Evolutionary conservation across 2,113 vertebrate genomes (phyloP).

Genomic region (Pionites leucogaster): DNA sequence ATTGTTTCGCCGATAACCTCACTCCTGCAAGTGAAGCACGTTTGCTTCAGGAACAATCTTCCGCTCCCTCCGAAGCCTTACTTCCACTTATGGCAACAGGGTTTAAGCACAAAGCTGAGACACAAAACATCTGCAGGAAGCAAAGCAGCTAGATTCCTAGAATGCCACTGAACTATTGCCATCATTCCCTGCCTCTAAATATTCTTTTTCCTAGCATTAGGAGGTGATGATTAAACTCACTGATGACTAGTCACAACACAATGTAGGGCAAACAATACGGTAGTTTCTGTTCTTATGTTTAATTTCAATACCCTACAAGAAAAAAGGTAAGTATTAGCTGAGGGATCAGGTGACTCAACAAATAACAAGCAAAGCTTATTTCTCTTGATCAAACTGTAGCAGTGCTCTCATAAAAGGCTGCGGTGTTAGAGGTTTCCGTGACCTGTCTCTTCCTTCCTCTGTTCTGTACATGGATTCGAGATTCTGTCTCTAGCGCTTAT

Average conservation of each 20-base stretch:
- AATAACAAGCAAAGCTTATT: background rate
- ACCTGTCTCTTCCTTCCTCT: background rate
- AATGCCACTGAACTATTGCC: background rate
- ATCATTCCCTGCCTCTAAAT: background rate
- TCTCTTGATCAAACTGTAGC: background rate
- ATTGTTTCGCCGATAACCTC: background rate
- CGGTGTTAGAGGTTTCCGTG: background rate
- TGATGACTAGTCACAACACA: background rate
- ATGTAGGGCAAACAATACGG: background rate
- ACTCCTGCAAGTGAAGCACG: background rate
- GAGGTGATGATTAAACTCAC: background rate
- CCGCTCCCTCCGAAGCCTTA: background rate
- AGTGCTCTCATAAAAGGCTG: background rate
- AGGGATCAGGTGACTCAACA: background rate
- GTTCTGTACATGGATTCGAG: background rate
- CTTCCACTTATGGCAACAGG: fast-evolving
- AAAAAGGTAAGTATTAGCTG: background rate
- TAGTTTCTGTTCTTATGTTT: background rate
- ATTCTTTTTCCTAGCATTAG: background rate
- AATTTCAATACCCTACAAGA: background rate
- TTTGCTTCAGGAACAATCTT: background rate
- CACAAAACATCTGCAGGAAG: background rate
- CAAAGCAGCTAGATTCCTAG: background rate
- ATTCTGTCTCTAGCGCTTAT: background rate
- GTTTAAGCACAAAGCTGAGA: background rate